A percentile compares a stretch with the other conserved stretches of the same genome.
phyloP scores from a whole-genome alignment of 2,888 invertebrate species.

The Tinea trinotella region DNA sequence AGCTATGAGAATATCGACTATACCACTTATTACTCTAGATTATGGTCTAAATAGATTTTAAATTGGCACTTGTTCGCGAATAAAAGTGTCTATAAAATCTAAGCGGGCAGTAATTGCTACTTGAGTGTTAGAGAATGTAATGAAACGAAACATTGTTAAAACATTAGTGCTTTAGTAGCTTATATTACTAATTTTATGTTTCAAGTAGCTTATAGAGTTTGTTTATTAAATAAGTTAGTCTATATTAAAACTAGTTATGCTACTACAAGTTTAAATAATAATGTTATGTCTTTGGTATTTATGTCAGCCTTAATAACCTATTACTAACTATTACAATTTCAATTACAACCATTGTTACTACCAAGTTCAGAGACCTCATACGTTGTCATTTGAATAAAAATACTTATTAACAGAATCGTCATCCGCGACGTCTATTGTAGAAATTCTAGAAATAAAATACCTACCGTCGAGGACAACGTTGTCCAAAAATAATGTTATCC shows the following conservation, averaged over 20 bases:
- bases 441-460: slow-evolving; percentile 25
- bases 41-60: slow-evolving; percentile 3
- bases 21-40: slow-evolving; percentile 3
- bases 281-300: not conserved
- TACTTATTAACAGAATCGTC: slow-evolving; percentile 16
- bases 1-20: not conserved
- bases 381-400: slow-evolving; percentile 15
- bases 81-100: not conserved
- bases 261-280: too few species aligned
- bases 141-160: not conserved
- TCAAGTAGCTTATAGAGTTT: not conserved
- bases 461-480: slow-evolving; percentile 17
- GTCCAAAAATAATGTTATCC: slow-evolving; percentile 52
- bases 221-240: not conserved
- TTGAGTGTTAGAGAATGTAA: not conserved
- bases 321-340: not conserved
- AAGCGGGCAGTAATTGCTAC: not conserved
- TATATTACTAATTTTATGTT: not conserved
- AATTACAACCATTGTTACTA: slow-evolving; percentile 2
- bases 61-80: not conserved
- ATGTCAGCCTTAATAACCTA: not conserved
- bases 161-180: not conserved
- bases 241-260: too few species aligned
- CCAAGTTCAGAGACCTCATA: slow-evolving; percentile 7
- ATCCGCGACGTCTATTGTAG: slow-evolving; percentile 15